A percentile compares a stretch with the other conserved stretches of the same genome.
Evolutionary conservation across 2,113 vertebrate genomes (phyloP).

Genomic region (Eublepharis macularius): DNA sequence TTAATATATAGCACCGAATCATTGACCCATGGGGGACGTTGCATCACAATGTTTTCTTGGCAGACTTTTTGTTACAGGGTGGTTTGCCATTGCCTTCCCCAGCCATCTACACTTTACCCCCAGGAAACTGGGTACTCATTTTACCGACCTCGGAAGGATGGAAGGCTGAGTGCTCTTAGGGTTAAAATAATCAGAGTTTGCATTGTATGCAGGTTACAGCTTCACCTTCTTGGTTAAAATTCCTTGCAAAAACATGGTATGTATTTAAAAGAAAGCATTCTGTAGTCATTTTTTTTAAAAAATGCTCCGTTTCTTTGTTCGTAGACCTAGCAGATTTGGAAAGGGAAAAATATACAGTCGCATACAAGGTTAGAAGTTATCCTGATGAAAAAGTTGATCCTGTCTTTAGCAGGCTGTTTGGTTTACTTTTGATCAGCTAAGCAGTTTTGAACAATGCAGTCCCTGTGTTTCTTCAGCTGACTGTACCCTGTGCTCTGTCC

Average conservation of each 20-base stretch:
- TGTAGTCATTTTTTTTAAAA: background rate
- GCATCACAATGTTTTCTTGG: too few relatives aligned
- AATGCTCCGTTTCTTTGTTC: background rate
- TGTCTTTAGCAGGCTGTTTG: conserved; percentile 38
- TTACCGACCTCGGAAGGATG: too few relatives aligned
- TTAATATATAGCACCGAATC: too few relatives aligned
- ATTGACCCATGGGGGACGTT: too few relatives aligned
- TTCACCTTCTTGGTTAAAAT: background rate
- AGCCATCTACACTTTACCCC: too few relatives aligned
- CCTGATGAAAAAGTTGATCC: background rate
- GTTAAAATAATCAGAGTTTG: background rate
- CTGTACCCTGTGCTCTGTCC: conserved; percentile 71
- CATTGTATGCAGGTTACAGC: background rate
- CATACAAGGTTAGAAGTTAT: conserved; percentile 26
- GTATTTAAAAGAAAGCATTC: too few relatives aligned
- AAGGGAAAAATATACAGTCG: background rate
- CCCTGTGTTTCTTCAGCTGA: conserved; percentile 68
- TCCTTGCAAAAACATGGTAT: background rate
- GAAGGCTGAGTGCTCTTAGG: too few relatives aligned
- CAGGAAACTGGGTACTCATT: too few relatives aligned
- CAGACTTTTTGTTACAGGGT: too few relatives aligned
- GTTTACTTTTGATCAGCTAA: conserved; percentile 61
- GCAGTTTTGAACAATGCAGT: conserved; percentile 43
- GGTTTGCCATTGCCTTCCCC: too few relatives aligned
- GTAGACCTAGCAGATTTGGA: background rate